Evolutionary conservation across 2,888 invertebrate species (phyloP).

Genomic region (Nysson spinosus): DNA sequence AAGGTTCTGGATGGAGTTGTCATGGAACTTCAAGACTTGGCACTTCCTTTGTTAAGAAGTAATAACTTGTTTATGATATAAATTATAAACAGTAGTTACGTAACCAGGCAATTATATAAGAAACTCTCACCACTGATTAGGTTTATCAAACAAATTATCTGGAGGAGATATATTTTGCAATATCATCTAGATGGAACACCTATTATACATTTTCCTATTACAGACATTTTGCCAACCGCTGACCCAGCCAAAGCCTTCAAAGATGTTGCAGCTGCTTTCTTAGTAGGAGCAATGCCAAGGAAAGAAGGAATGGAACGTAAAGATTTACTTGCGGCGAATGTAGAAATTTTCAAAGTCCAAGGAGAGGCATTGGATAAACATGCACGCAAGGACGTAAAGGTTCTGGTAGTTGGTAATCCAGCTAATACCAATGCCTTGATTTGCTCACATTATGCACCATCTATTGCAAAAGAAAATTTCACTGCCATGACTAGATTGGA

Average conservation of each 20-base stretch:
- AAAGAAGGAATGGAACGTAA: constrained; percentile 99
- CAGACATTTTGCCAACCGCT: constrained; percentile 89
- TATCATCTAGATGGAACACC: no score
- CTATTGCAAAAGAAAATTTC: constrained; percentile 97
- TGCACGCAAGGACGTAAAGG: constrained; percentile 95
- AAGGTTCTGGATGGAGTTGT: constrained; percentile 98
- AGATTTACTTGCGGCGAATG: constrained; percentile 97
- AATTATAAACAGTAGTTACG: constrained; percentile 6
- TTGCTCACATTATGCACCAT: constrained; percentile 96
- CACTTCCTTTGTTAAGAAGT: constrained; percentile 91
- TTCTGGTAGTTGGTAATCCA: constrained; percentile 98
- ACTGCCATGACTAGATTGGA: constrained; percentile 98
- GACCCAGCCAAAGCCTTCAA: constrained; percentile 96
- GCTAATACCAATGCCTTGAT: constrained; percentile 99
- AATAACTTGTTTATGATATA: not conserved
- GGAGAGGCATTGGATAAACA: constrained; percentile 94
- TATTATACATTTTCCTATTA: not conserved
- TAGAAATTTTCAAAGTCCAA: constrained; percentile 98
- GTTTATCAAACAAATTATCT: no score
- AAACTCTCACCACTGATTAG: not conserved
- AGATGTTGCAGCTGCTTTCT: constrained; percentile 96
- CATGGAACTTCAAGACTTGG: constrained; percentile 98
- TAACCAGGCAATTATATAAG: constrained; percentile 18
- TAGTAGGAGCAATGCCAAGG: constrained; percentile 99
- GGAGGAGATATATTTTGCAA: no score